A percentile compares a stretch with the other conserved stretches of the same genome.
Evolutionary conservation across 2,888 invertebrate genomes (phyloP).

Genomic region (Subacronicta megacephala): DNA sequence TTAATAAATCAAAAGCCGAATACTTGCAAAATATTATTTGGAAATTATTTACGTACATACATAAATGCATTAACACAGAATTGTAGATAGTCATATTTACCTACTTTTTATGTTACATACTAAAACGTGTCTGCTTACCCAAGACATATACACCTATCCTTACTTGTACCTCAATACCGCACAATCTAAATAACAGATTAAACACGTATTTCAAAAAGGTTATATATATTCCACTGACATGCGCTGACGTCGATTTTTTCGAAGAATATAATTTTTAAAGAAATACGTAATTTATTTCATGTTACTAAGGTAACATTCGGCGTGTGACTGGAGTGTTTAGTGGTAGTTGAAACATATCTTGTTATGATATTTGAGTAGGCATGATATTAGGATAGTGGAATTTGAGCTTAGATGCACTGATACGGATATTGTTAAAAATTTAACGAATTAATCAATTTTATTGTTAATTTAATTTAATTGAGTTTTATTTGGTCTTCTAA

Average conservation of each 20-base stretch:
- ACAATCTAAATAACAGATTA: slow-evolving; percentile 27
- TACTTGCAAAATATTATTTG: neutral
- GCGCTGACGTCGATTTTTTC: slow-evolving; percentile 34
- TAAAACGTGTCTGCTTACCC: slow-evolving; percentile 17
- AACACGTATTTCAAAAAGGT: neutral
- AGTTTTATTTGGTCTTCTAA: no score
- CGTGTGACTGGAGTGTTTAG: slow-evolving; percentile 21
- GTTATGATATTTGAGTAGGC: slow-evolving; percentile 58
- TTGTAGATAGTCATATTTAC: slow-evolving; percentile 19
- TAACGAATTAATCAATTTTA: neutral
- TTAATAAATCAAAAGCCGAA: neutral
- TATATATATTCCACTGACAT: slow-evolving; percentile 25
- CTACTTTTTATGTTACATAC: slow-evolving; percentile 5
- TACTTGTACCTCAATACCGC: slow-evolving; percentile 25
- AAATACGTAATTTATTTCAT: slow-evolving; percentile 35
- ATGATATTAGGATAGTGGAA: slow-evolving; percentile 39
- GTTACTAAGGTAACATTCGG: slow-evolving; percentile 27
- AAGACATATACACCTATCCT: slow-evolving; percentile 31
- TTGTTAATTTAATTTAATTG: no score
- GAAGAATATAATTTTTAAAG: slow-evolving; percentile 15
- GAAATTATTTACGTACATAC: slow-evolving; percentile 16
- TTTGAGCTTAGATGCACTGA: slow-evolving; percentile 25
- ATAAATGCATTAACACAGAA: slow-evolving; percentile 35
- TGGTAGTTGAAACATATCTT: slow-evolving; percentile 55
- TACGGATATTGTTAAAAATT: neutral